Evolutionary conservation across 2,113 vertebrate species (phyloP), one percentile per base, ranked within the genome.

Genomic region (Planiliza haematocheilus): DNA sequence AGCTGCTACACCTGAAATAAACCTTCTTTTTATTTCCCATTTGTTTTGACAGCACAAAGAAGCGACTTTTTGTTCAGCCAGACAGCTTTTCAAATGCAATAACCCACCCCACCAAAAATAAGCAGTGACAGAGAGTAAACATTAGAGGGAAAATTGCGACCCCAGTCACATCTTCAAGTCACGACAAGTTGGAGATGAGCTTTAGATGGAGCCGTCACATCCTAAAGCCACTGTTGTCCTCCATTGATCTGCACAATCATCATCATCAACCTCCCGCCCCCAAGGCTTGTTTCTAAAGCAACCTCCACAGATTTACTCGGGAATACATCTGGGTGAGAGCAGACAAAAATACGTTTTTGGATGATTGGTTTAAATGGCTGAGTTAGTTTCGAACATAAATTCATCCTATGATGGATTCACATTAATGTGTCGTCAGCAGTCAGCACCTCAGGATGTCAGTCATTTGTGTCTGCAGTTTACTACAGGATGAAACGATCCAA

Each of bases 121-220:
- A 69, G 45, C 61, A 51, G 16, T 9, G 12, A 34, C 43, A 53
- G 46, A 43, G 34, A 36, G 53, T 12, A 75, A 68, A 69, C 21
- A 53, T 53, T 11, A 45, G 8, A 52, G 24, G 77, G 34, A 82
- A 53, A 59, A 80, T 84, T 66, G 20, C 18, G 51, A 84, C 55
- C 17, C 63, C 7, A 36, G 71, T 79, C 80, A 75, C 79, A 80
- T 71, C 53, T 60, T 71, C 68, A 49, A 66, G 69, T 81, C 83
- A 82, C 34, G 67, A 80, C 80, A 77, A 69, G 53, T 71, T 57
- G n/a, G 8, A 4, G 51, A 51, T 39, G 7, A 39, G 77, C 45
- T 36, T 42, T 2, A 10, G 59, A 83, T 42, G 41, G 53, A 65
- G 53, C 53, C 30, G 73, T 75, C 30, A 63, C 39, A 58, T 77